Conservation (phyloP, 2,113 vertebrate genomes). For the Laticauda laticaudata region DNA sequence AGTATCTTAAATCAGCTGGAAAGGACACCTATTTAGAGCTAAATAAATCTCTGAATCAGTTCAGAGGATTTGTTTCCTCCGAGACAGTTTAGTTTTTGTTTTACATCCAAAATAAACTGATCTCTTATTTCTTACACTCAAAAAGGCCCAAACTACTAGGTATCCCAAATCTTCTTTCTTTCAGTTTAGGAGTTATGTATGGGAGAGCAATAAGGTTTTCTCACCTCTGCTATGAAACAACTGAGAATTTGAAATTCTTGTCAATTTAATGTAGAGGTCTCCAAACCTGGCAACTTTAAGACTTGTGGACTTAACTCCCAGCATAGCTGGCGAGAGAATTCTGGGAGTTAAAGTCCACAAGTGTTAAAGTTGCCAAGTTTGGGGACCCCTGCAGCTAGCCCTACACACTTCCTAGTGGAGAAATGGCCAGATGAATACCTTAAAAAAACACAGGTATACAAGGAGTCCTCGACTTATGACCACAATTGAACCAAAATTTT, state of each 20-base stretch:
- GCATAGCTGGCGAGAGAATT: no score
- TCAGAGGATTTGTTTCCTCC: not conserved
- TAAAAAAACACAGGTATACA: not conserved
- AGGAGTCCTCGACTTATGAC: no score
- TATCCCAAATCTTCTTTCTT: not conserved
- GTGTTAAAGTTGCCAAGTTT: no score
- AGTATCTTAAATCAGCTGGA: not conserved
- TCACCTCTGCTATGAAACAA: not conserved
- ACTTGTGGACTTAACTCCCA: no score
- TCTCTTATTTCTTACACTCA: not conserved
- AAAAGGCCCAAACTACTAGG: not conserved
- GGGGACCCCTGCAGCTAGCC: no score
- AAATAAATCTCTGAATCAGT: not conserved
- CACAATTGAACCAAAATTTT: no score
- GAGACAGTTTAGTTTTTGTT: not conserved
- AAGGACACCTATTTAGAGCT: not conserved
- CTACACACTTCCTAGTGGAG: not conserved
- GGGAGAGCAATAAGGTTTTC: not conserved
- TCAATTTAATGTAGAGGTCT: not conserved
- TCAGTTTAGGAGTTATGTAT: not conserved
- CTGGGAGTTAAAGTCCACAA: no score
- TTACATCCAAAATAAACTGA: not conserved
- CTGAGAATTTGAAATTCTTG: not conserved
- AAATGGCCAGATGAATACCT: not conserved
- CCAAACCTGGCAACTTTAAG: no score